A percentile compares a stretch with the other conserved stretches of the same genome.
phyloP scores from a whole-genome alignment of 2,888 invertebrate species.

The Bruchidius siliquastri region DNA sequence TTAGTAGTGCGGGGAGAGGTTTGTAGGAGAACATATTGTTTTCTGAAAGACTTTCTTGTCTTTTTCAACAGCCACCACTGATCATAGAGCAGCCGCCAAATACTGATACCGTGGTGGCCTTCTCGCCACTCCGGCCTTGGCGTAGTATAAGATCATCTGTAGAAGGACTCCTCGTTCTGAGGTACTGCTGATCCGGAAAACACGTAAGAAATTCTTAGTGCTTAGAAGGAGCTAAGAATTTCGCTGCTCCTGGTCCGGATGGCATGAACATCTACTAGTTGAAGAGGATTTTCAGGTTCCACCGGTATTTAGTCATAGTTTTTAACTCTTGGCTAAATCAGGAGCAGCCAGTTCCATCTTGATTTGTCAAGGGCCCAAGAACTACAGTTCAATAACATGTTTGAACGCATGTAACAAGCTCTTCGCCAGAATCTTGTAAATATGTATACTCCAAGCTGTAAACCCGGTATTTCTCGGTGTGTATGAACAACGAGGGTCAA shows the following conservation, averaged over 20 bases:
- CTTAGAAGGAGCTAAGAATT: neutral
- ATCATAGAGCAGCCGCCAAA: no score
- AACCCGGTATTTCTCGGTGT: neutral
- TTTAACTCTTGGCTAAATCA: neutral
- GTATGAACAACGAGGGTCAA: constrained; percentile 16
- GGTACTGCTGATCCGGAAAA: no score
- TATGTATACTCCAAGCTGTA: neutral
- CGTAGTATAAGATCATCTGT: no score
- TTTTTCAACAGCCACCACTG: no score
- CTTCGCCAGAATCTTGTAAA: constrained; percentile 5
- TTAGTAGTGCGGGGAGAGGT: no score
- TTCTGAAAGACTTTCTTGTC: no score
- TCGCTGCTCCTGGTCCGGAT: neutral
- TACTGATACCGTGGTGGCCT: no score
- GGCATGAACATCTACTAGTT: neutral
- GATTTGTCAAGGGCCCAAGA: neutral
- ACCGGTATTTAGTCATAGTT: neutral
- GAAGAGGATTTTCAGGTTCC: neutral
- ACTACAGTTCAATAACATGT: constrained; percentile 9
- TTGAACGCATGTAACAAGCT: constrained; percentile 5
- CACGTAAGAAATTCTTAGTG: no score
- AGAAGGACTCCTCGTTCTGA: no score
- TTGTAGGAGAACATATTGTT: no score
- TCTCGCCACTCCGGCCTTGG: no score
- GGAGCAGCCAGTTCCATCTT: neutral